Evolutionary conservation across 64 coral and sea anemone species (phyloP).

Genomic region (Stichodactyla helianthus): DNA sequence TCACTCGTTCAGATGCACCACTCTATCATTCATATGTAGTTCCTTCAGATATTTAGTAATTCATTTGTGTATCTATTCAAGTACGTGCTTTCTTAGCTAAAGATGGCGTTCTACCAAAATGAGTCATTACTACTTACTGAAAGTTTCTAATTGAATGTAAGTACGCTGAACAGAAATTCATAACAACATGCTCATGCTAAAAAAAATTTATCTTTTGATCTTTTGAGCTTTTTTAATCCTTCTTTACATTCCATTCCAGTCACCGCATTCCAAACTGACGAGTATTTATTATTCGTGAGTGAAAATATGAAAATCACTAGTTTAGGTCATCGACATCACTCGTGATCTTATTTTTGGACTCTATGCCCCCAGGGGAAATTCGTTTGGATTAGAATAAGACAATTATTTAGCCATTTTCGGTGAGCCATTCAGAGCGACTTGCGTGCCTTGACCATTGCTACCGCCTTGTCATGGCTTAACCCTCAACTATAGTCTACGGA

Average conservation of each 20-base stretch:
- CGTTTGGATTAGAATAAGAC: neutral
- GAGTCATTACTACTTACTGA: too few relatives aligned
- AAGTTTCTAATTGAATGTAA: too few relatives aligned
- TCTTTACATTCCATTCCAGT: neutral
- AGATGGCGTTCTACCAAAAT: too few relatives aligned
- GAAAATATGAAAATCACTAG: neutral
- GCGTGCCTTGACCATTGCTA: neutral
- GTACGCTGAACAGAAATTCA: too few relatives aligned
- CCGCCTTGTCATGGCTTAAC: neutral
- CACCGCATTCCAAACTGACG: neutral
- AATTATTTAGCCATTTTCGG: neutral
- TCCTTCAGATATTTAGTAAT: too few relatives aligned
- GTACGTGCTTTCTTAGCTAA: too few relatives aligned
- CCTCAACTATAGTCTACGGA: neutral
- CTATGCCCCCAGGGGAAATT: neutral
- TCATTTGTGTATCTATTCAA: too few relatives aligned
- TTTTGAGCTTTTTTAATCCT: conserved; percentile 1
- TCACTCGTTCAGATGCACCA: too few relatives aligned
- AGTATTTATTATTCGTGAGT: neutral
- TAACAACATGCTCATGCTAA: too few relatives aligned
- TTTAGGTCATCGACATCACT: neutral
- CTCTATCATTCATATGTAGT: too few relatives aligned
- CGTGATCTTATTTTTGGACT: neutral
- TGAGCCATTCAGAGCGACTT: neutral
- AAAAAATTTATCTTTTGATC: neutral